These are phyloP conservation scores for Drosophila murphyi DNA, from an alignment of 1,140 invertebrate species.

Conservation along the genomic window DNA sequence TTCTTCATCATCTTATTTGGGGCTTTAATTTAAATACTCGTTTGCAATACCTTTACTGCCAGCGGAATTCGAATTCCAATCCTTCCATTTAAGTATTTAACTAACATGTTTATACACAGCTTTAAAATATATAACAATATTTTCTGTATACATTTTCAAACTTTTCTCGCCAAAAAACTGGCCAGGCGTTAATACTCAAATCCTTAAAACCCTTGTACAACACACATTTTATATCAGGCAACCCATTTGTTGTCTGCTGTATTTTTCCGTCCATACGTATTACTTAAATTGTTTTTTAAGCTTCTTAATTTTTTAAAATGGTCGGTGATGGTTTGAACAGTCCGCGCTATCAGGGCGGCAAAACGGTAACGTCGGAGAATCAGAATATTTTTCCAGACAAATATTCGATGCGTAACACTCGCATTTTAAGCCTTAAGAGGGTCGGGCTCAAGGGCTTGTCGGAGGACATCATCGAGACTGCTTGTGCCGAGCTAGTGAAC, in stretches of 20 bases:
- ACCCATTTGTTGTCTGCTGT: background rate
- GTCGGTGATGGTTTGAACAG: slow-evolving; percentile 67
- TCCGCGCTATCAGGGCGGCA: slow-evolving; percentile 56
- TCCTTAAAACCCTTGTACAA: no score
- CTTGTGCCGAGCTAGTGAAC: slow-evolving; percentile 50
- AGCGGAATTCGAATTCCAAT: no score
- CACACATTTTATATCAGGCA: no score
- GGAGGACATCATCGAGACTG: slow-evolving; percentile 39
- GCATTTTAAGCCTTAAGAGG: slow-evolving; percentile 11
- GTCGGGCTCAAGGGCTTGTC: slow-evolving; percentile 36
- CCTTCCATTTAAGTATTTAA: no score
- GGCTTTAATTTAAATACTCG: no score
- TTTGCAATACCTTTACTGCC: no score
- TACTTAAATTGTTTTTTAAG: background rate
- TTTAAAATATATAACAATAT: no score
- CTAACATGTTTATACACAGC: no score
- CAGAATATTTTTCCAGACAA: slow-evolving; percentile 49
- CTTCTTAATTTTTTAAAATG: slow-evolving; percentile 3
- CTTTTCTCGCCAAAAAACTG: no score
- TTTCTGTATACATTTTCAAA: no score
- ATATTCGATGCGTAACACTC: slow-evolving; percentile 57
- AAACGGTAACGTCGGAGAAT: background rate
- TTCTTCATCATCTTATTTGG: no score
- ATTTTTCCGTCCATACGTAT: background rate
- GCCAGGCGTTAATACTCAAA: no score